A percentile compares a stretch with the other conserved stretches of the same genome.
Conservation (phyloP, 2,888 invertebrate genomes). For the Hipparchia sbordonii region DNA sequence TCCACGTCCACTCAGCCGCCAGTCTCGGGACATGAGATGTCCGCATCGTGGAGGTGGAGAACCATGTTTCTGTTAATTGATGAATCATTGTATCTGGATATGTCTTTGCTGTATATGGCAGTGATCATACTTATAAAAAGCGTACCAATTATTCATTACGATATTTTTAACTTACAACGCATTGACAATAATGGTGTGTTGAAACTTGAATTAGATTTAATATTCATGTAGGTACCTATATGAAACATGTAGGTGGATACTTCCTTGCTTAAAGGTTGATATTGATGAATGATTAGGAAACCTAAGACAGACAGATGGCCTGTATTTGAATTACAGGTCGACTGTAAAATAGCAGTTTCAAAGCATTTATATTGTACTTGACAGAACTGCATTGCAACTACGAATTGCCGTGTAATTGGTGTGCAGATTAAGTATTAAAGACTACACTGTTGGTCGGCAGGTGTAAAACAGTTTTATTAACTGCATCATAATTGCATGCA, state of each 20-base stretch:
- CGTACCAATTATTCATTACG: slow-evolving; percentile 58
- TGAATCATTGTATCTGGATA: slow-evolving; percentile 73
- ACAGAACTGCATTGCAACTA: too few species aligned
- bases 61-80: slow-evolving; percentile 64
- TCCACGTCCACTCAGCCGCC: slow-evolving; percentile 61
- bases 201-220: slow-evolving; percentile 17
- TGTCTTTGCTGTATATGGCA: slow-evolving; percentile 70
- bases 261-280: neutral
- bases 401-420: too few species aligned
- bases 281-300: neutral
- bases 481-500: too few species aligned
- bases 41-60: slow-evolving; percentile 43
- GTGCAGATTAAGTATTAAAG: too few species aligned
- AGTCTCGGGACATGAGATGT: slow-evolving; percentile 40
- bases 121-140: slow-evolving; percentile 48
- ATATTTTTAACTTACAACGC: slow-evolving; percentile 50
- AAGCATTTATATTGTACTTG: too few species aligned
- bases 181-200: slow-evolving; percentile 49
- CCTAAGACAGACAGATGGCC: neutral
- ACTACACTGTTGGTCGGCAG: too few species aligned
- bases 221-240: neutral
- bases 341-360: too few species aligned
- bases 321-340: too few species aligned
- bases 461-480: too few species aligned
- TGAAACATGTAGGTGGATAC: neutral